Conservation (phyloP, 2,113 vertebrate species). For the Mormyrus lacerda region DNA sequence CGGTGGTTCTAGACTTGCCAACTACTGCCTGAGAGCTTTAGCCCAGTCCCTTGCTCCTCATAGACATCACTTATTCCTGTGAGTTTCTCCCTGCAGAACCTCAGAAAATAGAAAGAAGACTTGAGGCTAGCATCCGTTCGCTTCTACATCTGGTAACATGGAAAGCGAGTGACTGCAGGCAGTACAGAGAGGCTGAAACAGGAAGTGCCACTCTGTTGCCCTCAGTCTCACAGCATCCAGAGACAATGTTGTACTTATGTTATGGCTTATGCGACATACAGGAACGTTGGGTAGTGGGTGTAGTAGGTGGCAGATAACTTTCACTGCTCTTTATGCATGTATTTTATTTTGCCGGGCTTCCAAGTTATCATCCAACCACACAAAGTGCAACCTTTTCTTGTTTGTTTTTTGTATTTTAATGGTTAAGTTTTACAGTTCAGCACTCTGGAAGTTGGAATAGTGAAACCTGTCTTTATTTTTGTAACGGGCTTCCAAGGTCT, state of each 20-base stretch:
- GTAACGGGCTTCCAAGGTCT: neutral
- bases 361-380: neutral
- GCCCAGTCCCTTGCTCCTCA: neutral
- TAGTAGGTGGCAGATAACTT: neutral
- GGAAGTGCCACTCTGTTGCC: slow-evolving; percentile 63
- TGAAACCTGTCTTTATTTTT: neutral
- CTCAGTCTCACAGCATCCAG: slow-evolving; percentile 63
- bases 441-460: neutral
- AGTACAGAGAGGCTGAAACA: slow-evolving; percentile 62
- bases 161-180: slow-evolving; percentile 68
- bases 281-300: slow-evolving; percentile 13
- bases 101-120: neutral
- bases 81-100: neutral
- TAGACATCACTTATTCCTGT: neutral
- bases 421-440: neutral
- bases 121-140: neutral
- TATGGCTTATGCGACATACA: neutral
- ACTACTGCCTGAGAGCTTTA: slow-evolving; percentile 74
- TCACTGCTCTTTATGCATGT: neutral
- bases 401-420: neutral
- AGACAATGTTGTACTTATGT: neutral
- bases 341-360: neutral
- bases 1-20: slow-evolving; percentile 99
- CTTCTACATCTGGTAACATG: neutral
- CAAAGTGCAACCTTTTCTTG: neutral